These are phyloP conservation scores for Phyllostomus discolor DNA, from an alignment of 2,113 vertebrate genomes.

Conservation along the genomic window DNA sequence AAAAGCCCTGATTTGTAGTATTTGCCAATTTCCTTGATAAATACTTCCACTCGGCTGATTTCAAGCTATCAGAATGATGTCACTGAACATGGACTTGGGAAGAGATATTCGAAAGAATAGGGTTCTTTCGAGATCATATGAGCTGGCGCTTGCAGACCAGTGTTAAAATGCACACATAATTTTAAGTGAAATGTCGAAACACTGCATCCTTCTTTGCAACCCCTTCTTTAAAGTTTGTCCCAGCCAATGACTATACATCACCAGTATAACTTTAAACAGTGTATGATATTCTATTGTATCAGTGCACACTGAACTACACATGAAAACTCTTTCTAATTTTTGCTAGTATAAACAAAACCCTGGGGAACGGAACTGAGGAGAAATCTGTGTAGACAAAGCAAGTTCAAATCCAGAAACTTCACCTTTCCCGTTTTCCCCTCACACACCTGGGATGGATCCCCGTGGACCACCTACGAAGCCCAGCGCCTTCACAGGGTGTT, in stretches of 20 bases:
- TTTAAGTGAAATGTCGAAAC: constrained; percentile 18
- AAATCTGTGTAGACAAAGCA: neutral
- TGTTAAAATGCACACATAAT: neutral
- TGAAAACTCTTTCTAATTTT: neutral
- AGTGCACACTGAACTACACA: neutral
- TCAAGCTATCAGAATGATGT: neutral
- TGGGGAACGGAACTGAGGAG: neutral
- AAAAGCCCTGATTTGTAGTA: neutral
- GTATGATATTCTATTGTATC: neutral
- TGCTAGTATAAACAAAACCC: neutral
- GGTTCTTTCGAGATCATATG: neutral
- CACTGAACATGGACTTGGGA: neutral
- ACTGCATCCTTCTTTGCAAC: neutral
- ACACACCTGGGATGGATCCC: neutral
- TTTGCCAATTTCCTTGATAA: constrained; percentile 25
- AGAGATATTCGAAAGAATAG: constrained; percentile 16
- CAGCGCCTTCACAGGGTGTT: neutral
- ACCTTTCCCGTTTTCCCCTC: neutral
- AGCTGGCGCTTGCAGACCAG: neutral
- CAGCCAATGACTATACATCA: neutral
- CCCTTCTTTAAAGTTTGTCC: constrained; percentile 13
- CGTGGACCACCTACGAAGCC: neutral
- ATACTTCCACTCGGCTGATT: constrained; percentile 10
- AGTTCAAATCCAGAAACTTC: neutral
- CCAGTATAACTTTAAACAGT: constrained; percentile 1